A percentile compares a stretch with the other conserved stretches of the same genome.
Evolutionary conservation across 2,113 vertebrate genomes (phyloP).

Genomic region (Riparia riparia): DNA sequence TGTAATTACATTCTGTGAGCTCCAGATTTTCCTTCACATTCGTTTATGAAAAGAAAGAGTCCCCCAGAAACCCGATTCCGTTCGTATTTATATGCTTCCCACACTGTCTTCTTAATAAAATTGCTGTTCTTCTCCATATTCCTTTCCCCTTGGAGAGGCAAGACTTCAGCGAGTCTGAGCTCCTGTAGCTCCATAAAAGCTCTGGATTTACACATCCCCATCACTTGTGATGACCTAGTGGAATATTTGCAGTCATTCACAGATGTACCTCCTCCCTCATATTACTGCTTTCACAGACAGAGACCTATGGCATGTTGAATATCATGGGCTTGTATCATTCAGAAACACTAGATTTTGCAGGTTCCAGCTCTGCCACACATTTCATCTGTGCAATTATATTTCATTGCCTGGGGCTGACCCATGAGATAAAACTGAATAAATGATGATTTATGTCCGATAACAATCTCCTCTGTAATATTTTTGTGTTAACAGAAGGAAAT

Average conservation of each 20-base stretch:
- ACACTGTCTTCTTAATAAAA: not conserved
- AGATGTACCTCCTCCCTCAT: not conserved
- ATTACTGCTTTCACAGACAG: not conserved
- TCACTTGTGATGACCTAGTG: not conserved
- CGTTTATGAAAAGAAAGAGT: not conserved
- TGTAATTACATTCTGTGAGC: not conserved
- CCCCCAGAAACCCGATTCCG: not conserved
- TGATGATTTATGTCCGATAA: constrained; percentile 35
- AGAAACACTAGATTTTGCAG: not conserved
- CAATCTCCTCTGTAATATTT: constrained; percentile 6
- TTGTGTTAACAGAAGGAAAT: constrained; percentile 9
- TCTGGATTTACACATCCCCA: not conserved
- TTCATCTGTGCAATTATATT: not conserved
- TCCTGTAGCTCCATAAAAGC: not conserved
- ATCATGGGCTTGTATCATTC: rapidly evolving
- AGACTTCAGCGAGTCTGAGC: not conserved
- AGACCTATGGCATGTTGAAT: not conserved
- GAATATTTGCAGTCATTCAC: not conserved
- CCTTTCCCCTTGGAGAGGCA: not conserved
- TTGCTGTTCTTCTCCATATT: not conserved
- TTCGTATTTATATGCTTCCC: not conserved
- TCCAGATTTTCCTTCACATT: not conserved
- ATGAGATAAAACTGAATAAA: constrained; percentile 3
- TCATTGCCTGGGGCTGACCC: not conserved
- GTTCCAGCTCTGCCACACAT: not conserved